Evolutionary conservation across 2,113 vertebrate genomes (phyloP), one percentile per base, ranked within the genome.

Genomic region (Dasyornis broadbenti): DNA sequence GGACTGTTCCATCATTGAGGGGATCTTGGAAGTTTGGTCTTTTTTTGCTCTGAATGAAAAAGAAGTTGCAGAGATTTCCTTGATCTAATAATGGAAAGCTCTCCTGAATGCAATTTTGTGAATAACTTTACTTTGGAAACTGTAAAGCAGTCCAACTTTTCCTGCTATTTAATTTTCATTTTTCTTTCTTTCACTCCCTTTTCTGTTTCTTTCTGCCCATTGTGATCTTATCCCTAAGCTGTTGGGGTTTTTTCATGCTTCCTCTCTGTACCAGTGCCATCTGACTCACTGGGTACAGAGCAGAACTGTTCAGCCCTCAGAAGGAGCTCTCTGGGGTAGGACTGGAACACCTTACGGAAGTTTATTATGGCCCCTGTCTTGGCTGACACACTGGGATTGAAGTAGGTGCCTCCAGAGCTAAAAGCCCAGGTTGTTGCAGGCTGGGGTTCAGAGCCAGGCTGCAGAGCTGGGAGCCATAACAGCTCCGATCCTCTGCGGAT

Each of bases 361-460:
- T 92, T 93, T 95, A 53, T 92, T 92, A 92, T 53, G 94, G 90
- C 86, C 75, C 83, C 88, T 81, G 56, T 60, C 65, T 86, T 91
- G 93, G 94, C 95, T 89, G 79, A 71, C 90, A 86, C 53, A 2
- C 82, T 83, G 90, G 79, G 79, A 72, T 50, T 78, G 90, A 86
- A 78, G 33, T 49, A 66, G 94, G 56, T 90, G 82, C 68, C 88
- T 94, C 42, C 68, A 40, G 92, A 97, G 76, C 92, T 96, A 93
- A 96, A 95, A 97, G 93, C 85, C 88, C 88, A 88, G 80, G 92
- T 83, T 96, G 85, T 95, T 97, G 79, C 60, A 68, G 39, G 54
- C 93, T 73, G 68, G 89, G 76, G 47, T 90, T 92, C 53, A 35
- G 91, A 87, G 95, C 95, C 94, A 94, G 84, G 63, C 86, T 92